Conservation (phyloP, 2,797 vertebrate species). For the Hipposideros larvatus region DNA sequence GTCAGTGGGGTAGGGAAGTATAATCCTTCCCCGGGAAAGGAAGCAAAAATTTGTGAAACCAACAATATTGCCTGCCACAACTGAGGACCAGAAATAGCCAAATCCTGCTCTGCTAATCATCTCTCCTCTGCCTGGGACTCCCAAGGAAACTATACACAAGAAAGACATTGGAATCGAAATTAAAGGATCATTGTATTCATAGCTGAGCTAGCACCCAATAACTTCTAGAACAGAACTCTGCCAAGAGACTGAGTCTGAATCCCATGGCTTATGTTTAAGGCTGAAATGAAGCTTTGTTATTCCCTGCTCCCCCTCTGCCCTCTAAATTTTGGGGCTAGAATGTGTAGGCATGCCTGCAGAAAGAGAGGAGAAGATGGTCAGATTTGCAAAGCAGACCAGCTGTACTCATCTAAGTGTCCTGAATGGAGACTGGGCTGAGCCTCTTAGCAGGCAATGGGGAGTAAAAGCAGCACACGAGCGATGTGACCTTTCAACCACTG, state of each 20-base stretch:
- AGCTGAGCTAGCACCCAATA: slow-evolving; percentile 20
- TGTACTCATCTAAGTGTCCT: neutral
- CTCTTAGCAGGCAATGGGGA: neutral
- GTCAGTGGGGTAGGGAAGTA: neutral
- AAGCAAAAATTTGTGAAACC: neutral
- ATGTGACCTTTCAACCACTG: neutral
- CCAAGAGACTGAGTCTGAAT: neutral
- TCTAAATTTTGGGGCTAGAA: neutral
- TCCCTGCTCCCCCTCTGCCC: neutral
- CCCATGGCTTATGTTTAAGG: neutral
- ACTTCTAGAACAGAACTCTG: slow-evolving; percentile 16
- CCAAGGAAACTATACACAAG: neutral
- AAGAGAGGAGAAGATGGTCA: neutral
- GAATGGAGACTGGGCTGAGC: neutral
- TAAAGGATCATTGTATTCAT: slow-evolving; percentile 61
- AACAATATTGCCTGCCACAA: neutral
- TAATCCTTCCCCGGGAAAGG: neutral
- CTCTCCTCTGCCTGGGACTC: neutral
- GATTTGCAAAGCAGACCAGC: neutral
- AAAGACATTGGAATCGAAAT: slow-evolving; percentile 35
- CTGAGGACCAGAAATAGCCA: neutral
- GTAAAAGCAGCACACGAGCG: neutral
- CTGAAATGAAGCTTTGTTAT: neutral
- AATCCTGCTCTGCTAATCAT: neutral
- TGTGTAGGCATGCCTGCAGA: neutral